A percentile compares a stretch with the other conserved stretches of the same genome.
These are phyloP conservation scores for Megalopta genalis DNA, from an alignment of 1,140 invertebrate genomes.

Conservation along the genomic window DNA sequence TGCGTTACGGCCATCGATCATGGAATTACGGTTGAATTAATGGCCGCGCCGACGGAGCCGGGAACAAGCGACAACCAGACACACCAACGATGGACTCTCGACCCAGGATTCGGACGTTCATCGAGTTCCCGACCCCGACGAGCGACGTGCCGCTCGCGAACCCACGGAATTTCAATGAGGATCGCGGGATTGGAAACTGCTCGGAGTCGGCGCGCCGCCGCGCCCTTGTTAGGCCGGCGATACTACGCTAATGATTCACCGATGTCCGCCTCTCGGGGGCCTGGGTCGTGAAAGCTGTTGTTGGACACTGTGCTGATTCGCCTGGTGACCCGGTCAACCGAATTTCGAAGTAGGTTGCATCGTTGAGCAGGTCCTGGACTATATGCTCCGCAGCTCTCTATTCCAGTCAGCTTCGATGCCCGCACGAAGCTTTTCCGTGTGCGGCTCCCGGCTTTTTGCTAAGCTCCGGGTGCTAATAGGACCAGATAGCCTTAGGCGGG, in stretches of 20 bases:
- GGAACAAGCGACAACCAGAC: not conserved
- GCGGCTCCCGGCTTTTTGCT: too few relatives aligned
- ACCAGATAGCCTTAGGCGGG: too few relatives aligned
- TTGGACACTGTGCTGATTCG: too few relatives aligned
- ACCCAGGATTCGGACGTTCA: not conserved
- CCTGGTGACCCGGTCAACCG: too few relatives aligned
- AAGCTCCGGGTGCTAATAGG: too few relatives aligned
- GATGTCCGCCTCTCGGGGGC: not conserved
- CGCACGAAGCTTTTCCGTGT: too few relatives aligned
- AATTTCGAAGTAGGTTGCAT: too few relatives aligned
- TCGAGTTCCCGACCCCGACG: not conserved
- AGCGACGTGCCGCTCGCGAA: not conserved
- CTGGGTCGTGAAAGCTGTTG: not conserved
- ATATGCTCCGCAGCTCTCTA: too few relatives aligned
- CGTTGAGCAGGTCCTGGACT: too few relatives aligned
- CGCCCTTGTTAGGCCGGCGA: not conserved
- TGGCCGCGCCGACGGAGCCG: slow-evolving; percentile 8
- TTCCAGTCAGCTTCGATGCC: too few relatives aligned
- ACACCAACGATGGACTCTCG: not conserved
- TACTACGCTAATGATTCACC: not conserved
- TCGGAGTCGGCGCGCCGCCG: not conserved
- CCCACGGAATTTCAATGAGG: slow-evolving; percentile 21
- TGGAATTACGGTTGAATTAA: slow-evolving; percentile 72
- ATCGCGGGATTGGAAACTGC: slow-evolving; percentile 16
- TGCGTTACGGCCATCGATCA: slow-evolving; percentile 67